phyloP scores from a whole-genome alignment of 2,797 vertebrate species.

The Hydrocynus forskahlii region DNA sequence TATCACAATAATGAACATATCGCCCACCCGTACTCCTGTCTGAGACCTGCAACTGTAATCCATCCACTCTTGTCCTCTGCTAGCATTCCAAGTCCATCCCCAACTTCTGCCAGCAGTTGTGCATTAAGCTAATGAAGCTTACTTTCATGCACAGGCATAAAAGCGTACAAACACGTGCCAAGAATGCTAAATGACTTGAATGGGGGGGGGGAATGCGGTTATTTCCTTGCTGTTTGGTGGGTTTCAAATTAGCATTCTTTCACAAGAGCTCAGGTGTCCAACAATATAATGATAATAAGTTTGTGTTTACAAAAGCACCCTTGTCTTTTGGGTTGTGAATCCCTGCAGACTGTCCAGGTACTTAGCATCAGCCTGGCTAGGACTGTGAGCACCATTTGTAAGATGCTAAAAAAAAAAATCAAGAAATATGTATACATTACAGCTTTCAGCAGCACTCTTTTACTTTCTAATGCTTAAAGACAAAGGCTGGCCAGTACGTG shows the following conservation, averaged over 20 bases:
- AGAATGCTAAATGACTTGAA: constrained; percentile 33
- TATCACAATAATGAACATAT: neutral
- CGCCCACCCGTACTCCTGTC: neutral
- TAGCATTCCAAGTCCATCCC: constrained; percentile 39
- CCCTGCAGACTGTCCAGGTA: too few species aligned
- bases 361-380: too few species aligned
- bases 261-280: neutral
- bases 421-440: too few species aligned
- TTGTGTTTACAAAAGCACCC: too few species aligned
- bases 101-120: constrained; percentile 43
- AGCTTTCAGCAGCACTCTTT: too few species aligned
- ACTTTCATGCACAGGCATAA: constrained; percentile 26
- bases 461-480: too few species aligned
- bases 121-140: constrained; percentile 54
- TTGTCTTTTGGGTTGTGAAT: too few species aligned
- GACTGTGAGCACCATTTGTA: too few species aligned
- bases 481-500: too few species aligned
- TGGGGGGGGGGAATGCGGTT: neutral
- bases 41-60: constrained; percentile 14
- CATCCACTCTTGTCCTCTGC: constrained; percentile 47
- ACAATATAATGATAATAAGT: neutral
- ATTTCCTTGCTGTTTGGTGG: neutral
- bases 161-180: constrained; percentile 8
- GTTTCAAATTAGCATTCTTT: neutral
- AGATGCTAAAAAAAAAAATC: too few species aligned